Evolutionary conservation across 2,888 invertebrate genomes (phyloP), one percentile per base, ranked within the genome.

Genomic region (Azorinus chamasolen): DNA sequence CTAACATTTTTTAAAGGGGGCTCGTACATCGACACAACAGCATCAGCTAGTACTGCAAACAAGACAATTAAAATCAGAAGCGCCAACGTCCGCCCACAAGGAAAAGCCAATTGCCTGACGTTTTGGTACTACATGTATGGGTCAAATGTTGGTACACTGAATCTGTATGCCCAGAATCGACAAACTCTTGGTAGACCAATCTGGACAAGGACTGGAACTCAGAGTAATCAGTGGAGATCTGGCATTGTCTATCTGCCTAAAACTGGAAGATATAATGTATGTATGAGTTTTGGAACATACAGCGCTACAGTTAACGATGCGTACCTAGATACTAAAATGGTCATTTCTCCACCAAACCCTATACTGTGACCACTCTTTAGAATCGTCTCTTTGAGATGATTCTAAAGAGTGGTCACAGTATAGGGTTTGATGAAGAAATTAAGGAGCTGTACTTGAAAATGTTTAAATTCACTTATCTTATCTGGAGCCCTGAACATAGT

Each of bases 51-150:
- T 8, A 71, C 74, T 22, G 64, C 46, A 5, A 83, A 83, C 57
- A 62, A 83, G 63, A 74, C 68, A 1, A 83, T 80, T 0, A 63
- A 70, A 32, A 53, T 87, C 4, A 43, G 71, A 59, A 83, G 84
- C 59, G 65, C 77, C 2, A 54, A 50, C n/a, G 65, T 84, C 27
- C 54, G 22, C 4, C 70, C 80, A 0, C 18, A 46, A 16, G 74
- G 78, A 24, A 51, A 64, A 12, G 18, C 70, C 14, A 80, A 78
- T 25, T 88, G 89, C 70, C 45, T 88, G 2, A 83, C 84, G 0
- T 90, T 90, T 76, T 90, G 87, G 87, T 90, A 90, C 61, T 89
- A 89, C 66, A 90, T 90, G 90, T 87, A 82, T 58, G 90, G 90
- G 12, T 62, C 79, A 6, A 79, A 84, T 45, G 83, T 88, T 22